These are phyloP conservation scores for Proteles cristata DNA, from an alignment of 2,113 vertebrate species.

Conservation along the genomic window DNA sequence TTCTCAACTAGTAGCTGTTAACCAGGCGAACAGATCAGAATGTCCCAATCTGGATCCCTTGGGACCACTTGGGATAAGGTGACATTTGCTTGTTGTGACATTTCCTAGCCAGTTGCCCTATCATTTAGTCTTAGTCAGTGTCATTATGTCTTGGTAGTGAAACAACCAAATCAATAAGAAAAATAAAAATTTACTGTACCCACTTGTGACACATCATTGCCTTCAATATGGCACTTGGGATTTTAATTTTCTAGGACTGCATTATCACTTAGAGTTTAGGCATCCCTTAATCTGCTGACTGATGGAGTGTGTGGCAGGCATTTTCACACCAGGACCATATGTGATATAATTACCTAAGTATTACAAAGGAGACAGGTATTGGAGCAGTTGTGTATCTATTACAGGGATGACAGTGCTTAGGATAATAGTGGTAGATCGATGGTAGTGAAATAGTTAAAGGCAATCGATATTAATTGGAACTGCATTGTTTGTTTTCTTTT, in stretches of 20 bases:
- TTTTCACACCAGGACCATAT: not conserved
- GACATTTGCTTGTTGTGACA: not conserved
- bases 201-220: not conserved
- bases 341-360: not conserved
- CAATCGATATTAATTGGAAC: not conserved
- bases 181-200: not conserved
- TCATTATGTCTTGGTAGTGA: not conserved
- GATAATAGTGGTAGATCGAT: fast-evolving
- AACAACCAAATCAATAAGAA: not conserved
- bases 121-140: not conserved
- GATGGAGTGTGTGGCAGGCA: not conserved
- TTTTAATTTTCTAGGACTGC: constrained; percentile 6
- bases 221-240: not conserved
- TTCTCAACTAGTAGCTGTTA: not conserved
- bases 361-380: not conserved
- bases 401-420: not conserved
- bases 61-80: not conserved
- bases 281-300: constrained; percentile 19
- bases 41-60: not conserved
- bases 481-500: constrained; percentile 65
- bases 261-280: not conserved
- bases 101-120: not conserved
- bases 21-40: not conserved
- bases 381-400: fast-evolving
- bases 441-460: not conserved